A percentile compares a stretch with the other conserved stretches of the same genome.
phyloP scores from a whole-genome alignment of 2,797 vertebrate species.

The Petrocephalus sullivani region DNA sequence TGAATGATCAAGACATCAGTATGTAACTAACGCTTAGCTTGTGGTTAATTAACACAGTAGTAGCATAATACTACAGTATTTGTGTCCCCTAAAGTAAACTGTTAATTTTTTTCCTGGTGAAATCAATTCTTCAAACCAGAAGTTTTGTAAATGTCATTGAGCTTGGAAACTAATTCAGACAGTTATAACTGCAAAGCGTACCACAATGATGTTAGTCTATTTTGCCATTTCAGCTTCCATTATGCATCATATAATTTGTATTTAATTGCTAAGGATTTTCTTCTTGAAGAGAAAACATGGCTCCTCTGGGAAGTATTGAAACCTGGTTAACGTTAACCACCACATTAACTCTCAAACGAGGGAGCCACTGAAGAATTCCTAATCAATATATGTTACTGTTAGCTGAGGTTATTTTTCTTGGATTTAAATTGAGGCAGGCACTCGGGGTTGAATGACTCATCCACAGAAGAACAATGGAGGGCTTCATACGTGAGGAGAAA shows the following conservation, averaged over 20 bases:
- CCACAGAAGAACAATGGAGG: not conserved
- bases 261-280: not conserved
- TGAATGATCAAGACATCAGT: too few relatives aligned
- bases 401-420: not conserved
- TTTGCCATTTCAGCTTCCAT: not conserved
- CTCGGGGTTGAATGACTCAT: not conserved
- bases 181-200: not conserved
- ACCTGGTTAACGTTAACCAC: not conserved
- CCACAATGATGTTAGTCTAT: not conserved
- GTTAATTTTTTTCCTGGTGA: not conserved
- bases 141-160: not conserved
- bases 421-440: not conserved
- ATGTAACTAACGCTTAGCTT: too few relatives aligned
- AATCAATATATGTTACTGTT: not conserved
- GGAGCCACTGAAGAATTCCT: not conserved
- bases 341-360: not conserved
- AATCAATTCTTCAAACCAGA: not conserved
- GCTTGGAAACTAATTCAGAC: not conserved
- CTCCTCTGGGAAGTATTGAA: not conserved
- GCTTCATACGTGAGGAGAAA: not conserved
- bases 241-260: not conserved
- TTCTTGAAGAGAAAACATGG: not conserved
- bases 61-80: too few relatives aligned
- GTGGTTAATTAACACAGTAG: too few relatives aligned
- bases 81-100: too few relatives aligned